Evolutionary conservation across 2,888 invertebrate species (phyloP).

Genomic region (Herminia tarsipennalis): DNA sequence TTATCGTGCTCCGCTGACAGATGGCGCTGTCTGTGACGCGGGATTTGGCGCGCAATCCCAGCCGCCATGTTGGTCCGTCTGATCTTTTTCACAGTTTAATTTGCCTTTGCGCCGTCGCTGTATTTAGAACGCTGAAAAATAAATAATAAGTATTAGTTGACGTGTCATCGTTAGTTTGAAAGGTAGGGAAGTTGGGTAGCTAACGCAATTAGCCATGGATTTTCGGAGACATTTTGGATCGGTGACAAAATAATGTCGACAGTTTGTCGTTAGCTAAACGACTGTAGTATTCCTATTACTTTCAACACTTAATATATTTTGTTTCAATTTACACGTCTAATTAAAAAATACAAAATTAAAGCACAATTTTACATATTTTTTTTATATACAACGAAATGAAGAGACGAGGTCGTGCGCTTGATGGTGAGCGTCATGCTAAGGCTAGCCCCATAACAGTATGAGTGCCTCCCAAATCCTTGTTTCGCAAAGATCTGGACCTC

Average conservation of each 20-base stretch:
- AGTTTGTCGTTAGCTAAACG: constrained; percentile 42
- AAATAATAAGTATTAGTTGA: constrained; percentile 69
- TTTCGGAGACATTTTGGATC: constrained; percentile 53
- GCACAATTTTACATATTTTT: no score
- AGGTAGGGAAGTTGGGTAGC: constrained; percentile 68
- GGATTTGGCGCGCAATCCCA: constrained; percentile 72
- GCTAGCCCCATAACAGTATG: no score
- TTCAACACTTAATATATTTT: constrained; percentile 41
- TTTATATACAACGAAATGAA: no score
- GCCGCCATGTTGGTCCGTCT: constrained; percentile 72
- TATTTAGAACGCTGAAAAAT: constrained; percentile 78
- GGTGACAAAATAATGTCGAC: constrained; percentile 64
- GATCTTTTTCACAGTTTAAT: constrained; percentile 76
- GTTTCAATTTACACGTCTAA: constrained; percentile 33
- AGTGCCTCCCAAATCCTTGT: no score
- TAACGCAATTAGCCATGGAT: constrained; percentile 65
- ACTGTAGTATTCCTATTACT: constrained; percentile 30
- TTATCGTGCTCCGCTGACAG: constrained; percentile 59
- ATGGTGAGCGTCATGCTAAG: no score
- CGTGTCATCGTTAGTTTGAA: constrained; percentile 49
- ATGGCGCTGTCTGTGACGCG: constrained; percentile 67
- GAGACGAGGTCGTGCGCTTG: no score
- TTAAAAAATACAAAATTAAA: constrained; percentile 19
- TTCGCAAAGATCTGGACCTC: no score
- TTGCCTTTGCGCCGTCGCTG: constrained; percentile 58